Percentiles rank a stretch among this genome's conserved stretches.
phyloP scores from a whole-genome alignment of 1,140 invertebrate genomes.

The Streblospio benedicti region DNA sequence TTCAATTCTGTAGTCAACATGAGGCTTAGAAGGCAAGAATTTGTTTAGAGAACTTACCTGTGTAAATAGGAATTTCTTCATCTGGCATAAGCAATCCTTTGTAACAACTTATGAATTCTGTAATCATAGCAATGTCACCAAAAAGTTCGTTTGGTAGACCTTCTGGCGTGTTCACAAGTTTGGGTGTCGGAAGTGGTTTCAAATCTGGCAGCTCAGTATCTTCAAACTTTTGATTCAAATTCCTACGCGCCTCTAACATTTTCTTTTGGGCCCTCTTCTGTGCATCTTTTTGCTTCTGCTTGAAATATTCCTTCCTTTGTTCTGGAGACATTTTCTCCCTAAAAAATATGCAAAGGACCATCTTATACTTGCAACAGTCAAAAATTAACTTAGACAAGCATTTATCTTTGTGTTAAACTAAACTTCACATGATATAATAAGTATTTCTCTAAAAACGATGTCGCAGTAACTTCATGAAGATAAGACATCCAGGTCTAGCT shows the following conservation, averaged over 20 bases:
- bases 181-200: slow-evolving; percentile 35
- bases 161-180: slow-evolving; percentile 39
- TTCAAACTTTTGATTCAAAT: slow-evolving; percentile 28
- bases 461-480: too few relatives aligned
- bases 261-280: slow-evolving; percentile 11
- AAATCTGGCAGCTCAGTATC: slow-evolving; percentile 35
- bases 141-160: slow-evolving; percentile 42
- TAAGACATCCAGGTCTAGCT: too few relatives aligned
- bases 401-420: too few relatives aligned
- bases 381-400: not conserved
- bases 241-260: not conserved
- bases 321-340: slow-evolving; percentile 36
- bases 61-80: slow-evolving; percentile 32
- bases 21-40: too few relatives aligned
- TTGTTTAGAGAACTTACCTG: slow-evolving; percentile 30
- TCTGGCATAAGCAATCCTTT: slow-evolving; percentile 42
- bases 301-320: slow-evolving; percentile 31
- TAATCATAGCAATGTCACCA: slow-evolving; percentile 44
- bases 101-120: slow-evolving; percentile 43
- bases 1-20: too few relatives aligned
- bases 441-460: too few relatives aligned
- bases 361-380: not conserved
- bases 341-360: slow-evolving; percentile 15
- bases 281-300: slow-evolving; percentile 24
- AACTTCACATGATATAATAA: too few relatives aligned